Evolutionary conservation across 2,113 vertebrate species (phyloP).

Genomic region (Glaucomys volans): DNA sequence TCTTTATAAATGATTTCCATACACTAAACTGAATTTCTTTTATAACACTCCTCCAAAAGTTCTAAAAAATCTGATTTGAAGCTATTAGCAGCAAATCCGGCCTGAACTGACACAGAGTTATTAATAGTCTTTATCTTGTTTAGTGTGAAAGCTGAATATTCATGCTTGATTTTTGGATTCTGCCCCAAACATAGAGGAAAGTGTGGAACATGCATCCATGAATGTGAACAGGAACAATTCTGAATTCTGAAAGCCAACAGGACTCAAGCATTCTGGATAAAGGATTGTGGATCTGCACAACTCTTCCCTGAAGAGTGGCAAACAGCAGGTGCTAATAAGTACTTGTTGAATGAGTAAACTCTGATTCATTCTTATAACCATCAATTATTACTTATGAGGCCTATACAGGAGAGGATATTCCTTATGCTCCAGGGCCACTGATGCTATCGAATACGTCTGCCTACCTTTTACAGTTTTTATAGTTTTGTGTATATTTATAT

Average conservation of each 20-base stretch:
- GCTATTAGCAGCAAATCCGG: constrained; percentile 31
- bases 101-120: constrained; percentile 11
- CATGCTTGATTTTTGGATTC: not conserved
- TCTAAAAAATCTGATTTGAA: constrained; percentile 26
- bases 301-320: not conserved
- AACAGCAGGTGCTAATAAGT: constrained; percentile 7
- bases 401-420: not conserved
- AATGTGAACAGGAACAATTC: not conserved
- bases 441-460: not conserved
- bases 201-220: not conserved
- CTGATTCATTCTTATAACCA: constrained; percentile 23
- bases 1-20: constrained; percentile 2
- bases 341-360: not conserved
- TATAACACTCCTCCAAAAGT: not conserved
- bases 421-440: not conserved
- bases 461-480: not conserved
- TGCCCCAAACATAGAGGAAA: not conserved
- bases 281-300: not conserved
- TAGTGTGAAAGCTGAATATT: constrained; percentile 15
- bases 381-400: not conserved
- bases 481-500: not conserved
- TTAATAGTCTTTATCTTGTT: not conserved
- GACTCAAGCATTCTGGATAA: not conserved
- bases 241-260: not conserved
- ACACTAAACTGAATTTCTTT: constrained; percentile 42